Evolutionary conservation across 1,140 invertebrate species (phyloP).

Genomic region (Palaemon carinicauda): DNA sequence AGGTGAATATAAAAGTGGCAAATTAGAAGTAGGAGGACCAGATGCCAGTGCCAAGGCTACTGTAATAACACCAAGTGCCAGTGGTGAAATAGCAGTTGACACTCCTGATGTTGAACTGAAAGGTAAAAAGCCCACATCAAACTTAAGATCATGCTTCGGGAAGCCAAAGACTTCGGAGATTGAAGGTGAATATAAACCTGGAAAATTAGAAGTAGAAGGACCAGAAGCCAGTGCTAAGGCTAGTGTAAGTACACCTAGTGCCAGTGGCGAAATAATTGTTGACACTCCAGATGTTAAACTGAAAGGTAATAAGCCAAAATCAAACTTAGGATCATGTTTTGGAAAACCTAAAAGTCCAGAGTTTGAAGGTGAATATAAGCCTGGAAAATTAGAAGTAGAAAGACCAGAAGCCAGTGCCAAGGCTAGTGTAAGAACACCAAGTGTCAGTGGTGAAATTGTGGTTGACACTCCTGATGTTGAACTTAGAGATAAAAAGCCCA

Average conservation of each 20-base stretch:
- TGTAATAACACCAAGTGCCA: background rate
- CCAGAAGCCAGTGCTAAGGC: background rate
- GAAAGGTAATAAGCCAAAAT: background rate
- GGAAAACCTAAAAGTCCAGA: background rate
- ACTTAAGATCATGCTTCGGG: background rate
- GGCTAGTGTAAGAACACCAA: background rate
- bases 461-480: background rate
- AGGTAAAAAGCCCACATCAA: background rate
- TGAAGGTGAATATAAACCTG: background rate
- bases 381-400: background rate
- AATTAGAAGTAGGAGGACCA: background rate
- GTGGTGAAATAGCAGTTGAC: background rate
- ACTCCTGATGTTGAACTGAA: background rate
- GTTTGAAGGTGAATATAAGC: background rate
- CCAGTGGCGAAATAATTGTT: background rate
- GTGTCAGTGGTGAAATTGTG: background rate
- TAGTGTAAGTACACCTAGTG: background rate
- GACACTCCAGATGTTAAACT: background rate
- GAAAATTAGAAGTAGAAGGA: background rate
- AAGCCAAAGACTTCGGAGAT: background rate
- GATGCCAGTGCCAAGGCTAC: background rate
- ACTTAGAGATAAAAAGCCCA: background rate
- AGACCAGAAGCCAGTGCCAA: background rate
- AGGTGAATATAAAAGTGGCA: background rate
- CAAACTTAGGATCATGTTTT: slow-evolving; percentile 6